Conservation (phyloP, 2,888 invertebrate species). For the Perithous albicinctus region DNA sequence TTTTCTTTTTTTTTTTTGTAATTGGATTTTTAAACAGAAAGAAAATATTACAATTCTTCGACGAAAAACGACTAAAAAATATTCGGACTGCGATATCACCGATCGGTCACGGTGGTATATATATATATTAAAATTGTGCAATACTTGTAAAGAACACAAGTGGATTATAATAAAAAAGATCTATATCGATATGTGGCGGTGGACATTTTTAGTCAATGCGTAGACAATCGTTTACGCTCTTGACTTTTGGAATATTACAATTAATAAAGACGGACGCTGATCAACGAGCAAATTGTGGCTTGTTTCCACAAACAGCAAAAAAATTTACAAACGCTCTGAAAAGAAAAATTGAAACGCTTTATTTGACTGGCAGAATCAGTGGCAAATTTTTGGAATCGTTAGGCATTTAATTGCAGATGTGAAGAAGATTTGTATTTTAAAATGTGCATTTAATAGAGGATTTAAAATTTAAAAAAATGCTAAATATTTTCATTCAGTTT, state of each 20-base stretch:
- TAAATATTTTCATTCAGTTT: too few relatives aligned
- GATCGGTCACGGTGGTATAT: constrained; percentile 4
- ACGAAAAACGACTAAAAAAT: neutral
- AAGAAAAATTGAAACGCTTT: too few relatives aligned
- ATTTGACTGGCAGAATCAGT: too few relatives aligned
- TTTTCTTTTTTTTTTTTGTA: neutral
- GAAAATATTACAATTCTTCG: constrained; percentile 11
- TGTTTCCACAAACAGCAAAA: neutral
- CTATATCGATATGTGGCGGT: constrained; percentile 42
- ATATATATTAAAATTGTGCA: constrained; percentile 43
- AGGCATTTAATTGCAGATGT: too few relatives aligned
- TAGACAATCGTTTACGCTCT: neutral
- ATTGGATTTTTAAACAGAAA: constrained; percentile 13
- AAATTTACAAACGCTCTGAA: neutral
- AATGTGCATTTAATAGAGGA: too few relatives aligned
- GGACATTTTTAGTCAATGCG: neutral
- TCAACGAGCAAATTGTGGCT: neutral
- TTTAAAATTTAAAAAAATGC: too few relatives aligned
- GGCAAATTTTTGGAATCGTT: too few relatives aligned
- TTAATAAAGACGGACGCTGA: neutral
- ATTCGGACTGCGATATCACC: neutral
- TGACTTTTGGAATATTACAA: constrained; percentile 14
- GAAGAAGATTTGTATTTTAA: too few relatives aligned
- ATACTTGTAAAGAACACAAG: constrained; percentile 47
- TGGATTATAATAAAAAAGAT: constrained; percentile 36